Conservation (phyloP, 2,113 vertebrate species). For the Melanerpes aurifrons region DNA sequence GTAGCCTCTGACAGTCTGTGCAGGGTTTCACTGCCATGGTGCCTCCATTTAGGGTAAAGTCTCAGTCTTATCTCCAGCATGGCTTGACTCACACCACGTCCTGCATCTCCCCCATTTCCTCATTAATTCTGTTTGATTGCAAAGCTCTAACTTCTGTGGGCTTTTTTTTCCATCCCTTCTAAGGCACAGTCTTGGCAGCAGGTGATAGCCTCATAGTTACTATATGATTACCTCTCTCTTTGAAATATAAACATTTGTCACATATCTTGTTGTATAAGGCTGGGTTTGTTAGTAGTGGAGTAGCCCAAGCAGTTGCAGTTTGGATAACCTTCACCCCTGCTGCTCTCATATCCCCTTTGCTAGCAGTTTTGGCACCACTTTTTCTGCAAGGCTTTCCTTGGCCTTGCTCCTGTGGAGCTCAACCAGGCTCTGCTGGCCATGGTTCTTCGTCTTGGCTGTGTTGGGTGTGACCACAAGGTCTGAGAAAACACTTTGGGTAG, state of each 20-base stretch:
- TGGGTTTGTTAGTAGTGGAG: neutral
- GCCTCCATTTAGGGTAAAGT: slow-evolving; percentile 61
- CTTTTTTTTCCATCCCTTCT: slow-evolving; percentile 67
- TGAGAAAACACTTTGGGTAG: neutral
- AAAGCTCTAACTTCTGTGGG: slow-evolving; percentile 11
- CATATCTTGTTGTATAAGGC: neutral
- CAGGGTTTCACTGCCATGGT: neutral
- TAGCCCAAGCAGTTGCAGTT: neutral
- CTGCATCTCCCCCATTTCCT: neutral
- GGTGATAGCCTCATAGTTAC: neutral
- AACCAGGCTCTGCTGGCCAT: neutral
- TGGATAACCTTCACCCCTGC: neutral
- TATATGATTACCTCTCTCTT: neutral
- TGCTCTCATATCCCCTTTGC: slow-evolving; percentile 1
- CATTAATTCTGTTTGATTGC: slow-evolving; percentile 45
- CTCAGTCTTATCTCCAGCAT: neutral
- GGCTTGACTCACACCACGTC: neutral
- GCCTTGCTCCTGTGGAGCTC: neutral
- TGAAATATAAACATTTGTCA: neutral
- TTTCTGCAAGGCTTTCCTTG: neutral
- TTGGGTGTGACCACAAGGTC: neutral
- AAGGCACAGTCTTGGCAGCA: slow-evolving; percentile 38
- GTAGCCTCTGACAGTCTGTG: no score
- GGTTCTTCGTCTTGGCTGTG: neutral
- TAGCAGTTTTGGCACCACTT: neutral